Percentiles rank a stretch among this genome's conserved stretches.
These are phyloP conservation scores for Priapulus caudatus DNA, from an alignment of 2,888 invertebrate genomes.

Conservation along the genomic window DNA sequence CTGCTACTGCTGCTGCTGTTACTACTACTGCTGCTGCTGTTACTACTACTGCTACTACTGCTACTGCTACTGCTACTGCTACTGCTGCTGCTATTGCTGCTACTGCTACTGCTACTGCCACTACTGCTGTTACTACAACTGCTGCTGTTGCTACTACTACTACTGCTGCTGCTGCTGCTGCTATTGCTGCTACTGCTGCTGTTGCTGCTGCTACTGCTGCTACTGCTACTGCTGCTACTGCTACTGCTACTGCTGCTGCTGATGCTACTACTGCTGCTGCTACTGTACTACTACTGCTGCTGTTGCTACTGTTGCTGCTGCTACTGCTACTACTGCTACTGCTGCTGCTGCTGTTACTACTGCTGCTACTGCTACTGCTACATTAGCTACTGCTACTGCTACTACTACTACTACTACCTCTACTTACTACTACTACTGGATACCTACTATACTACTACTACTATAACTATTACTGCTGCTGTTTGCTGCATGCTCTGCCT, in stretches of 20 bases:
- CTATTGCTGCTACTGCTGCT: conserved; percentile 16
- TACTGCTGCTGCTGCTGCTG: conserved; percentile 18
- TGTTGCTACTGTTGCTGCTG: no score
- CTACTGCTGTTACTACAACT: no score
- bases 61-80: conserved; percentile 18
- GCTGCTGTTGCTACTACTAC: no score
- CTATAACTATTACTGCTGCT: no score
- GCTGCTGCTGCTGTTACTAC: conserved; percentile 18
- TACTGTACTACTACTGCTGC: no score
- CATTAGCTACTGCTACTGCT: no score
- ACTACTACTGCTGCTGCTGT: conserved; percentile 18
- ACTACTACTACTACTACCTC: conserved; percentile 15
- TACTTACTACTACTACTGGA: conserved; percentile 20
- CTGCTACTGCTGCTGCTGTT: conserved; percentile 16
- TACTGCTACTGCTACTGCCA: no score
- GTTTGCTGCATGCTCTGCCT: no score
- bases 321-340: conserved; percentile 18
- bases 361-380: conserved; percentile 18
- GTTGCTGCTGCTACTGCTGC: conserved; percentile 14
- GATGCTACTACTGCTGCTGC: no score
- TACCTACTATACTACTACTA: no score
- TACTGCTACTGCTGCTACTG: no score
- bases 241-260: no score
- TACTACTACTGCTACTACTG: conserved; percentile 19
- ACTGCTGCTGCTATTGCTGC: conserved; percentile 19